Percentiles rank a stretch among this genome's conserved stretches.
Conservation (phyloP, 2,797 vertebrate genomes). For the Crenichthys baileyi region DNA sequence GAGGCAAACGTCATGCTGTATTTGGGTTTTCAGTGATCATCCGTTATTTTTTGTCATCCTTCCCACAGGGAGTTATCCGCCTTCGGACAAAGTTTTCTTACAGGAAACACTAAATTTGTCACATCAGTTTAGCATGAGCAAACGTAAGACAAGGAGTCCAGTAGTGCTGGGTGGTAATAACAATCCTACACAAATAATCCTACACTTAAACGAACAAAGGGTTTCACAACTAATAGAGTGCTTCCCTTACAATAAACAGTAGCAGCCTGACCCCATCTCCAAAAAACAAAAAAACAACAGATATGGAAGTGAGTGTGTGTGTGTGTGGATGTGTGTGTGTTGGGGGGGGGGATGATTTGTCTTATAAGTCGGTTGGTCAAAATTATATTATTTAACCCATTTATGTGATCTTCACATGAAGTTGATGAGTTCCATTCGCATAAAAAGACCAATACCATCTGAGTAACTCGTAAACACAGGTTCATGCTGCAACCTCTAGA, state of each 20-base stretch:
- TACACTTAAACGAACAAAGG: slow-evolving; percentile 53
- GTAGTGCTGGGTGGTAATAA: slow-evolving; percentile 49
- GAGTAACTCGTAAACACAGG: slow-evolving; percentile 65
- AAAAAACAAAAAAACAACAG: slow-evolving; percentile 17
- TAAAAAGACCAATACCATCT: slow-evolving; percentile 61
- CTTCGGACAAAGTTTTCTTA: slow-evolving; percentile 47
- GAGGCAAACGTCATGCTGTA: slow-evolving; percentile 26
- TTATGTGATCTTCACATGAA: slow-evolving; percentile 54
- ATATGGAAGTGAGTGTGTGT: slow-evolving; percentile 10
- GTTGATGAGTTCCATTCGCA: slow-evolving; percentile 56
- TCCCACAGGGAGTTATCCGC: slow-evolving; percentile 32
- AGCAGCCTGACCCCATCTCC: slow-evolving; percentile 26
- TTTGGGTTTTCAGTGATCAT: slow-evolving; percentile 35
- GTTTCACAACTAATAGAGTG: slow-evolving; percentile 67
- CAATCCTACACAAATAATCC: slow-evolving; percentile 55
- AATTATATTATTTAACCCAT: slow-evolving; percentile 63
- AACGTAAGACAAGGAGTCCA: slow-evolving; percentile 49
- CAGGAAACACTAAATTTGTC: slow-evolving; percentile 64
- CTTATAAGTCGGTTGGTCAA: slow-evolving; percentile 17
- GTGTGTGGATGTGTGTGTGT: too few relatives aligned
- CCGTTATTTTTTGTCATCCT: slow-evolving; percentile 14
- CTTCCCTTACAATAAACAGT: slow-evolving; percentile 57
- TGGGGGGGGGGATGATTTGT: too few relatives aligned
- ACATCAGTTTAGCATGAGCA: slow-evolving; percentile 61
- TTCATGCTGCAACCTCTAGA: slow-evolving; percentile 47